Evolutionary conservation across 2,797 vertebrate species (phyloP), one percentile per base, ranked within the genome.

Genomic region (Galaxias olidus): DNA sequence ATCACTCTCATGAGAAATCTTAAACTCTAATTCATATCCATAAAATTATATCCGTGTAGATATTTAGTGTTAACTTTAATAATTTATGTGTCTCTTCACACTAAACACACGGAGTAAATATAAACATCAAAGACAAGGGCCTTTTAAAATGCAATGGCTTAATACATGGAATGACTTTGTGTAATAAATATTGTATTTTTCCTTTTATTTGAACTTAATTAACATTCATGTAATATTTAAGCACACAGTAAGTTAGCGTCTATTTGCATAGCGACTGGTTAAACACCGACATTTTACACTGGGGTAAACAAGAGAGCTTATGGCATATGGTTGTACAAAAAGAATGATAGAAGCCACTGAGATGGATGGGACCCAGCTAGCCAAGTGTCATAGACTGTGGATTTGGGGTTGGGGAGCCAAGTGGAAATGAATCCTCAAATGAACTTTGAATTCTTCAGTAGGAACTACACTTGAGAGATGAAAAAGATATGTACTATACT

Each of bases 1-100:
- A 92, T 91, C 84, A 87, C 88, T 88, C 92, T 92, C 90, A 13
- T 46, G 91, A 92, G 91, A 85, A 89, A 89, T 90, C 88, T 90
- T 91, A 91, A 92, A 91, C 86, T 88, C 86, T 89, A 91, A 83
- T 85, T 88, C 80, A 77, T 82, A 83, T 72, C 75, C 84, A 90
- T 84, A 90, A 91, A 88, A 91, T 88, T 85, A 89, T 86, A 88
- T 83, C 81, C 42, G 62, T 86, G 87, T 85, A 85, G 89, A 88
- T 89, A 86, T 89, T 89, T 90, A 84, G 86, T 83, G 64, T 78
- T 69, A 73, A 65, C 81, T 65, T 91, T 85, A 91, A 92, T 92
- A 90, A 91, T 92, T 90, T 68, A 91, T 90, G 81, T 63, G 74
- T 82, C 80, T 62, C 30, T 77, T 71, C 76, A 79, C 74, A 75